A percentile compares a stretch with the other conserved stretches of the same genome.
Conservation (phyloP, 2,797 vertebrate species). For the Sarcophilus harrisii region DNA sequence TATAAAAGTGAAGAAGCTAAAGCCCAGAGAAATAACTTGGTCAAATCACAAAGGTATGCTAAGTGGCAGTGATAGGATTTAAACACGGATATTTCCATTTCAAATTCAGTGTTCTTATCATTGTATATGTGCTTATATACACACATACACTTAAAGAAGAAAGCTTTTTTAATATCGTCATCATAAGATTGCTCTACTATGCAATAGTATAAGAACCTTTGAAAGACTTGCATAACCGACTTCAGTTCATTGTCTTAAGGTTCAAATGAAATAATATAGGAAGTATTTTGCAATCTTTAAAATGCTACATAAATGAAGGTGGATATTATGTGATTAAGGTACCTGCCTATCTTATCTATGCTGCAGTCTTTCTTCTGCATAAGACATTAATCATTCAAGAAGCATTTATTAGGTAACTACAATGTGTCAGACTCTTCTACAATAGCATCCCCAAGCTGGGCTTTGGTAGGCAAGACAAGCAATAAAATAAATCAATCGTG, state of each 20-base stretch:
- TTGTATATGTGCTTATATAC: background rate
- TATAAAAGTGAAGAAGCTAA: background rate
- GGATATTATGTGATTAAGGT: no score
- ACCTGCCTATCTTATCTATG: no score
- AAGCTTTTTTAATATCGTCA: background rate
- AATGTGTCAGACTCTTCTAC: background rate
- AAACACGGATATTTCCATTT: background rate
- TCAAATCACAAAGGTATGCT: background rate
- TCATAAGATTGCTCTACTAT: background rate
- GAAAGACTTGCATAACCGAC: no score
- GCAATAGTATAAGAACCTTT: background rate
- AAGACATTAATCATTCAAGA: constrained; percentile 12
- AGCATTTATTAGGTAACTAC: constrained; percentile 35
- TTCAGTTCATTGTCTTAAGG: no score
- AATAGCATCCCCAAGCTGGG: no score
- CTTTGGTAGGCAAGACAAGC: no score
- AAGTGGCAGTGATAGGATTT: background rate
- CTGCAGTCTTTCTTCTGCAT: no score
- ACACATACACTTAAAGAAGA: background rate
- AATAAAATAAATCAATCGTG: no score
- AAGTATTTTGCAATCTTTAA: no score
- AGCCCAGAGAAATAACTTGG: background rate
- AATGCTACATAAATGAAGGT: no score
- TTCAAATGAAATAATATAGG: no score
- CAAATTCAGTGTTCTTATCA: background rate